Evolutionary conservation across 2,888 invertebrate genomes (phyloP).

Genomic region (Drosophila formosana): DNA sequence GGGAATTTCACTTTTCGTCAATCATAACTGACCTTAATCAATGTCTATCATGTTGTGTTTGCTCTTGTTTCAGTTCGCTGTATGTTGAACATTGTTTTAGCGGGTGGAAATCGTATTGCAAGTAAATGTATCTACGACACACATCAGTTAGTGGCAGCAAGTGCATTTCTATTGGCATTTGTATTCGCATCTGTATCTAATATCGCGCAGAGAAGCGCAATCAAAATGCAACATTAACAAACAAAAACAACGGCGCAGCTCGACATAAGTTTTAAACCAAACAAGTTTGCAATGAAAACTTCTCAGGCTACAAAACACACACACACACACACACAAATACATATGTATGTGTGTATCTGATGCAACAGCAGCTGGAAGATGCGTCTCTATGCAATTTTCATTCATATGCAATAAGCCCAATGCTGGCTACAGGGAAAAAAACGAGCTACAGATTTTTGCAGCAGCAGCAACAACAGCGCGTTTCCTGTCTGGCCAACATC

Average conservation of each 20-base stretch:
- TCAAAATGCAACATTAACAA: constrained; percentile 48
- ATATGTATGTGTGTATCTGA: constrained; percentile 7
- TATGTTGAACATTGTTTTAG: constrained; percentile 4
- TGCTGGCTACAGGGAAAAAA: neutral
- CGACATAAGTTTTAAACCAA: constrained; percentile 41
- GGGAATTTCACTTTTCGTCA: constrained; percentile 69
- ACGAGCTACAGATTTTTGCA: constrained; percentile 19
- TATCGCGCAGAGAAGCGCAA: constrained; percentile 36
- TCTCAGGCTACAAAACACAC: constrained; percentile 61
- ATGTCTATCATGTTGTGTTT: constrained; percentile 56
- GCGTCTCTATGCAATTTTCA: constrained; percentile 66
- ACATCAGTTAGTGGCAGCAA: neutral
- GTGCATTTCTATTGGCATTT: neutral
- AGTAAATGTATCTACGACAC: neutral
- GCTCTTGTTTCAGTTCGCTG: neutral
- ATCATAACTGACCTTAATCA: constrained; percentile 76
- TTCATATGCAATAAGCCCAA: constrained; percentile 62
- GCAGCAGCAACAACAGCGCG: constrained; percentile 55
- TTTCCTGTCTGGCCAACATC: constrained; percentile 72
- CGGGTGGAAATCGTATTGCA: neutral
- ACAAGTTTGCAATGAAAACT: constrained; percentile 75
- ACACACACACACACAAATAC: neutral
- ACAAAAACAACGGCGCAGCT: constrained; percentile 15
- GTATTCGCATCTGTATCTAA: constrained; percentile 39
- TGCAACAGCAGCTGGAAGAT: constrained; percentile 58